Evolutionary conservation across 2,888 invertebrate species (phyloP).

Genomic region (Cryptocephalus primarius): DNA sequence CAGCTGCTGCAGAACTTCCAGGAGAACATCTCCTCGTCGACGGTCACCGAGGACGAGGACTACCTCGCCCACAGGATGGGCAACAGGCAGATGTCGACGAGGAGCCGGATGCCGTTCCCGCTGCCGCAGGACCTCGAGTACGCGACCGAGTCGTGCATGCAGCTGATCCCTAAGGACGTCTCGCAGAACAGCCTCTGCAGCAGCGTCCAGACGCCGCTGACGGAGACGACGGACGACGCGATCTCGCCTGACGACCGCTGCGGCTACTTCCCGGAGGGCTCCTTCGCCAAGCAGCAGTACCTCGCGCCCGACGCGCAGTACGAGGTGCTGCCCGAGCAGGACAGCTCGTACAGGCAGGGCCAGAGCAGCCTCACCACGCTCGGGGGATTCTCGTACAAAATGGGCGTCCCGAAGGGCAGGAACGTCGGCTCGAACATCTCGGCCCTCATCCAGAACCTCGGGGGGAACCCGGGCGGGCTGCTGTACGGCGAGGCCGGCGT

Average conservation of each 20-base stretch:
- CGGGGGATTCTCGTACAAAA: constrained; percentile 33
- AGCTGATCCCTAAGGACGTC: constrained; percentile 29
- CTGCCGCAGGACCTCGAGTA: constrained; percentile 35
- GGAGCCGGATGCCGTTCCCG: constrained; percentile 47
- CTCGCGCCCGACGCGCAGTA: constrained; percentile 54
- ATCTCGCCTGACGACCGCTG: constrained; percentile 32
- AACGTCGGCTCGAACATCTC: constrained; percentile 39
- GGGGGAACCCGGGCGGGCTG: constrained; percentile 35
- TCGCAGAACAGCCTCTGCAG: constrained; percentile 33
- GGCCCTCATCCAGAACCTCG: constrained; percentile 40
- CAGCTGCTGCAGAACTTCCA: constrained; percentile 27
- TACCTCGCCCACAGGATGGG: constrained; percentile 45
- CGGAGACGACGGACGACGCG: constrained; percentile 36
- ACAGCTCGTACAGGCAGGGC: constrained; percentile 21
- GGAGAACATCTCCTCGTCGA: constrained; percentile 25
- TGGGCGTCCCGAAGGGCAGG: constrained; percentile 30
- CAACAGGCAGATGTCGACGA: constrained; percentile 46
- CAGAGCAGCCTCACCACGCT: constrained; percentile 34
- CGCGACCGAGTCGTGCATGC: constrained; percentile 22
- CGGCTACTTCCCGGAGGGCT: constrained; percentile 28
- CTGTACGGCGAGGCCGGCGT: constrained; percentile 34
- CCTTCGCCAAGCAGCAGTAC: constrained; percentile 17
- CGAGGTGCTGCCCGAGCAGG: constrained; percentile 43
- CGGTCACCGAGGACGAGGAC: constrained; percentile 42
- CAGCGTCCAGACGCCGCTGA: constrained; percentile 35